Conservation (phyloP, 2,888 invertebrate genomes). For the Caenorhabditis sulstoni region DNA sequence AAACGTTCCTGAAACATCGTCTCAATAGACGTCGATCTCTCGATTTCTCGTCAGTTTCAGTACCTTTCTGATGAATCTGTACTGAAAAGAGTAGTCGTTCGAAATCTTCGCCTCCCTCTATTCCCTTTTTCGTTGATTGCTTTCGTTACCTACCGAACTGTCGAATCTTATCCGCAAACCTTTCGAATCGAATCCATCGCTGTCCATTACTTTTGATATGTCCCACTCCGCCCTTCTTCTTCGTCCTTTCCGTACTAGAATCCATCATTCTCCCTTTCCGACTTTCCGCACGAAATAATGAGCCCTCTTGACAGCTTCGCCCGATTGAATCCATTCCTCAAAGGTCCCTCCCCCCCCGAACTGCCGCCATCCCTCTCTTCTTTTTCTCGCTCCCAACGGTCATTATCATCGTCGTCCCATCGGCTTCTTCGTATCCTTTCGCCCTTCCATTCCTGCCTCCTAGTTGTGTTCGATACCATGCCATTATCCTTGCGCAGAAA, state of each 20-base stretch:
- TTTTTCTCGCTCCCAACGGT: conserved; percentile 33
- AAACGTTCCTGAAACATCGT: neutral
- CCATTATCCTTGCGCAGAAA: conserved; percentile 54
- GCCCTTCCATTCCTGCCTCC: conserved; percentile 7
- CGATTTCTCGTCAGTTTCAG: no score
- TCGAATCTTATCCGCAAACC: conserved; percentile 10
- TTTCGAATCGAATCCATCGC: conserved; percentile 3
- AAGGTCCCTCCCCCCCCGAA: conserved; percentile 13
- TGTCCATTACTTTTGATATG: conserved; percentile 31
- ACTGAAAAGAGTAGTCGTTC: no score
- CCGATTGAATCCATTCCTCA: conserved; percentile 47
- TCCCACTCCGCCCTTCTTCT: conserved; percentile 5
- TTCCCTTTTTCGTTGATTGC: neutral
- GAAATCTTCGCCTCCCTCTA: no score
- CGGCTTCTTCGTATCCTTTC: conserved; percentile 30
- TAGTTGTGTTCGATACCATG: conserved; percentile 52
- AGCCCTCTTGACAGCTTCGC: conserved; percentile 28
- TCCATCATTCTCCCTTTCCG: conserved; percentile 42
- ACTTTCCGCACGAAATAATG: conserved; percentile 44
- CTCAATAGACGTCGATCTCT: neutral
- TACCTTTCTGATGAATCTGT: no score
- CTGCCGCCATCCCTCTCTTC: no score
- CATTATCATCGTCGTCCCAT: conserved; percentile 45
- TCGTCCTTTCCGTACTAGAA: conserved; percentile 17
- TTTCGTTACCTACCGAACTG: neutral